These are phyloP conservation scores for Plectus sambesii DNA, from an alignment of 1,140 invertebrate genomes.

Conservation along the genomic window DNA sequence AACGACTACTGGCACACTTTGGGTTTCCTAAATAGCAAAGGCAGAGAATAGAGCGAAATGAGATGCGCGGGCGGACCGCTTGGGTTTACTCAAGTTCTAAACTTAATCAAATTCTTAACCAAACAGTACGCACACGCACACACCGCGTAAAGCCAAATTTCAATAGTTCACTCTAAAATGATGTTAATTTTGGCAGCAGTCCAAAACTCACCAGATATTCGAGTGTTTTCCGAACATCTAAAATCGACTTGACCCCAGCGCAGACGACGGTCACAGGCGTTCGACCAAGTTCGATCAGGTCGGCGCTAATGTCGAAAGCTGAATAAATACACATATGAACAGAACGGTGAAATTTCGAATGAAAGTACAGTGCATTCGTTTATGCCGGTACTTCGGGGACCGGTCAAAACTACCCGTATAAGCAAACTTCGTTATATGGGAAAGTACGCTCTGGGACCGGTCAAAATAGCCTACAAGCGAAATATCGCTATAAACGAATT, in stretches of 20 bases:
- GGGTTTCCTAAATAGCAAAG: conserved; percentile 62
- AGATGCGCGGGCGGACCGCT: too few species aligned
- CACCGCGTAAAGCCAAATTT: conserved; percentile 45
- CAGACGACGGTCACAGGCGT: conserved; percentile 79
- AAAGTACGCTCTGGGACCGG: too few species aligned
- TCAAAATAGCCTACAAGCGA: too few species aligned
- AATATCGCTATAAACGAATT: too few species aligned
- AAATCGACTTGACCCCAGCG: conserved; percentile 89
- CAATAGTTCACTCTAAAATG: neutral
- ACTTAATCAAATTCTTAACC: conserved; percentile 9
- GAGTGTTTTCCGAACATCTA: conserved; percentile 83
- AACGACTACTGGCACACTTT: conserved; percentile 76
- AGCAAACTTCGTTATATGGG: too few species aligned
- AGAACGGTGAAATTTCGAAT: neutral
- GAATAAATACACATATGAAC: conserved; percentile 16
- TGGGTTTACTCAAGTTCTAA: too few species aligned
- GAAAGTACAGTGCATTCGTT: neutral
- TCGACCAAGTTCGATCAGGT: conserved; percentile 74
- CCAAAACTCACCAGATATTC: conserved; percentile 64
- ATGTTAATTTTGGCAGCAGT: conserved; percentile 6
- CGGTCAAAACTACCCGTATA: conserved; percentile 1
- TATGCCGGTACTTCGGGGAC: neutral
- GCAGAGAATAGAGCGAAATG: too few species aligned
- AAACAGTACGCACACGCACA: conserved; percentile 5
- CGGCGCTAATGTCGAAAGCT: conserved; percentile 80